Conservation (phyloP, 2,113 vertebrate species). For the Isurus oxyrinchus region DNA sequence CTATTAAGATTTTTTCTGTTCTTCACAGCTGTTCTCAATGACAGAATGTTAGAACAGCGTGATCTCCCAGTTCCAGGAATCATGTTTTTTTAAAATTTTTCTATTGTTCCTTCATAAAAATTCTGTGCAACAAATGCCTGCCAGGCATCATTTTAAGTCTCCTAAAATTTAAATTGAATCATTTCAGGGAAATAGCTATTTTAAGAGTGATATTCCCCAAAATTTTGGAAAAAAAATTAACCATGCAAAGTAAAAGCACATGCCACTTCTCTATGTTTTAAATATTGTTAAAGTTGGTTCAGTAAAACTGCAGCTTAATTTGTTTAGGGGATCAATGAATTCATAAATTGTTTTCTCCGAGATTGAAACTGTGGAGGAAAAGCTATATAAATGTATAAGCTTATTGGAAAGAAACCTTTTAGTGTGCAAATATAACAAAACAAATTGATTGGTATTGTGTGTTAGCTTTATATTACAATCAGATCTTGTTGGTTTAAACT, state of each 20-base stretch:
- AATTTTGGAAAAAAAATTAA: background rate
- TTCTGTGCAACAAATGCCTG: background rate
- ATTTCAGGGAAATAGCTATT: background rate
- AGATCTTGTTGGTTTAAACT: background rate
- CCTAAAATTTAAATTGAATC: background rate
- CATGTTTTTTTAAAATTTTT: background rate
- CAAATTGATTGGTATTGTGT: background rate
- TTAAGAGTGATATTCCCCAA: background rate
- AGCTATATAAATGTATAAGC: background rate
- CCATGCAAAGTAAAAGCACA: background rate
- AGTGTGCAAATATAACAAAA: background rate
- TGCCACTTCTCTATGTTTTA: background rate
- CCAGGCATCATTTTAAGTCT: background rate
- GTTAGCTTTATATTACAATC: background rate
- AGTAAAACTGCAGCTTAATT: background rate
- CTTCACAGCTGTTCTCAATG: background rate
- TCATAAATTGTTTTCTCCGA: background rate
- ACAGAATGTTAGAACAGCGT: background rate
- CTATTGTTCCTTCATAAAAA: slow-evolving; percentile 18
- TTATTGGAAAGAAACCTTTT: background rate
- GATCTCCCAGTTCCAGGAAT: background rate
- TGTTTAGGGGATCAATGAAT: background rate
- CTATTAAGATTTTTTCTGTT: background rate
- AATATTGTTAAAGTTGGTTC: background rate
- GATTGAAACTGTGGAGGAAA: background rate